Percentiles rank a stretch among this genome's conserved stretches.
Evolutionary conservation across 2,888 invertebrate genomes (phyloP).

Genomic region (Endotricha flammealis): DNA sequence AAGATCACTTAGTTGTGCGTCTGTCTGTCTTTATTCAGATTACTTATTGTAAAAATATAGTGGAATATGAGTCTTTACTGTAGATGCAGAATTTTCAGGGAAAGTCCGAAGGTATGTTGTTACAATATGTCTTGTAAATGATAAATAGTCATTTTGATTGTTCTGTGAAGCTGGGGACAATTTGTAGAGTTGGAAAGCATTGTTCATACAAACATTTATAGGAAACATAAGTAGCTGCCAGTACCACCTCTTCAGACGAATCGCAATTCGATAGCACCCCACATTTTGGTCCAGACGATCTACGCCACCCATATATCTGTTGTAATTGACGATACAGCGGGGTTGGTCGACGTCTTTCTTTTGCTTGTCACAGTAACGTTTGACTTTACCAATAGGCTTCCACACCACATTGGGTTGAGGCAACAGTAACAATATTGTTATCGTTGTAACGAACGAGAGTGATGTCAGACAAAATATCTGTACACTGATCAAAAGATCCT

Average conservation of each 20-base stretch:
- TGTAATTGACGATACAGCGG: slow-evolving; percentile 17
- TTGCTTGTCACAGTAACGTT: slow-evolving; percentile 17
- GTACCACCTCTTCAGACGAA: slow-evolving; percentile 12
- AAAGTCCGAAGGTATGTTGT: too few relatives aligned
- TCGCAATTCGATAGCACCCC: slow-evolving; percentile 11
- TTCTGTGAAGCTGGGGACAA: too few relatives aligned
- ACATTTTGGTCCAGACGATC: slow-evolving; percentile 19
- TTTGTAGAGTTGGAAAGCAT: too few relatives aligned
- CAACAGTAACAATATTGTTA: slow-evolving; percentile 10
- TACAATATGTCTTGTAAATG: too few relatives aligned
- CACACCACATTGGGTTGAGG: slow-evolving; percentile 10
- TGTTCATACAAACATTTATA: too few relatives aligned
- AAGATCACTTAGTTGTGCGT: too few relatives aligned
- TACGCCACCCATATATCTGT: slow-evolving; percentile 18
- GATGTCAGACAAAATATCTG: slow-evolving; percentile 7
- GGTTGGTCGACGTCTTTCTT: slow-evolving; percentile 19
- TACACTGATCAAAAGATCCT: slow-evolving; percentile 11
- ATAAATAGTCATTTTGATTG: too few relatives aligned
- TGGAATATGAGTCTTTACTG: too few relatives aligned
- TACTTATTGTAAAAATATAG: too few relatives aligned
- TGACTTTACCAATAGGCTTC: slow-evolving; percentile 16
- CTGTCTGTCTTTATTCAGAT: too few relatives aligned
- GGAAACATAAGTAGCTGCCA: too few relatives aligned
- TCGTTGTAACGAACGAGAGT: slow-evolving; percentile 7
- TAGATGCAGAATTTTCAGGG: too few relatives aligned